Conservation (phyloP, 2,113 vertebrate genomes). For the Ptychochromis oligacanthus region DNA sequence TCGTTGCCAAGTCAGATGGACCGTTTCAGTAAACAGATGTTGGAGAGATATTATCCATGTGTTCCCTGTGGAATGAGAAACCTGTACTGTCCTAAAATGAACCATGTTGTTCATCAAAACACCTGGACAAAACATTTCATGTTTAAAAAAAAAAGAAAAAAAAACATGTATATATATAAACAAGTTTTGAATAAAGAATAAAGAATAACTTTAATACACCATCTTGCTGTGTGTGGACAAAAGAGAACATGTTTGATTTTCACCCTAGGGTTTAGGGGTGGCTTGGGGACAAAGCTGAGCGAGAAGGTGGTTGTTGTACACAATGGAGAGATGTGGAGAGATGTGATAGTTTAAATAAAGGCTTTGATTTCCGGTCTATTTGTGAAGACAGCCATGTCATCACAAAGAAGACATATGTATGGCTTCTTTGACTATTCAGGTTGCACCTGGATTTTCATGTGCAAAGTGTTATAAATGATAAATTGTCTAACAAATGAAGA, state of each 20-base stretch:
- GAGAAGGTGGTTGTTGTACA: background rate
- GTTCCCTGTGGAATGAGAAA: background rate
- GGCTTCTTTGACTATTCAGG: background rate
- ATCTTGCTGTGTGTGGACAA: background rate
- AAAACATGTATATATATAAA: background rate
- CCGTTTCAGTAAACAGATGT: constrained; percentile 38
- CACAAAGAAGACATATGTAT: background rate
- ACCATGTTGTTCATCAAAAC: background rate
- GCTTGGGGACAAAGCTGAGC: background rate
- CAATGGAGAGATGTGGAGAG: too few species aligned
- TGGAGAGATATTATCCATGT: constrained; percentile 36
- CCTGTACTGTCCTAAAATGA: constrained; percentile 16
- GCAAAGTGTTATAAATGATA: background rate
- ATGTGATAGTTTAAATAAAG: background rate
- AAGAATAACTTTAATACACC: background rate
- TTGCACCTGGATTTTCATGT: background rate
- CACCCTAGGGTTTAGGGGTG: background rate
- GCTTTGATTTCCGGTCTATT: background rate
- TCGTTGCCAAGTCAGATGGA: constrained; percentile 50
- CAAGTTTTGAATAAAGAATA: background rate
- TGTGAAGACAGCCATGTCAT: background rate
- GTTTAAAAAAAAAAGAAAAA: background rate
- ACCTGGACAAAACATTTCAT: background rate
- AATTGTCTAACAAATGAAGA: background rate
- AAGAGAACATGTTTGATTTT: background rate